Base-by-base conservation (phyloP, 1,140 invertebrate species). In the Nixonia krombeini region DNA sequence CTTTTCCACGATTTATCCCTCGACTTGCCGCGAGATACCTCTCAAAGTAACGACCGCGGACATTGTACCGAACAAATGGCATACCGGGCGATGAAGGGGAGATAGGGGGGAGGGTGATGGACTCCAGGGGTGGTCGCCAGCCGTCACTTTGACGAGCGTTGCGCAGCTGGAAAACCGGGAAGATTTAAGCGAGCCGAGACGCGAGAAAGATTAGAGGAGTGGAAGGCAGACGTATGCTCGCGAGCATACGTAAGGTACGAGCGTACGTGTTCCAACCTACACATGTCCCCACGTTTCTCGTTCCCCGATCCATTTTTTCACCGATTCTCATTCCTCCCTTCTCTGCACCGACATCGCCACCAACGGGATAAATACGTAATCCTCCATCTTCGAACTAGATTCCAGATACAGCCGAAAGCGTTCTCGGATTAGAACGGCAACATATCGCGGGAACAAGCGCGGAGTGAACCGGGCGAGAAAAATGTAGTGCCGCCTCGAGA, bases 91-190 rank as follows among this genome's bases (percentile, higher is more conserved):
- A n/a, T n/a, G n/a, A n/a, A n/a, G n/a, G n/a, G n/a, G n/a, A n/a
- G n/a, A n/a, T n/a, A n/a, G n/a, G n/a, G n/a, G n/a, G 25, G 25
- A 26, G 4, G 25, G 9, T 4, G 9, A 9, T 9, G 4, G 9
- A 26, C 79, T 62, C 72, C 74, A 74, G 79, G 83, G 83, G 82
- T 83, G 83, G 82, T 76, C 78, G 74, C 40, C 29, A 58, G 69
- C 65, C 72, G 76, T 81, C 75, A 79, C 75, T 70, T 79, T 84
- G 83, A 84, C 79, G 80, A 82, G 73, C 74, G 53, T 72, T 63
- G 80, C 80, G 74, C 81, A 85, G 82, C 83, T 82, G 81, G 76
- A 77, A 80, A 82, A 82, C 74, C 64, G 57, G 58, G 63, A 55
- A 66, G 62, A 49, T 49, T 72, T 67, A 57, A 62, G 44, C 45